A percentile compares a stretch with the other conserved stretches of the same genome.
Conservation (phyloP, 2,797 vertebrate species). For the Myotis daubentonii region DNA sequence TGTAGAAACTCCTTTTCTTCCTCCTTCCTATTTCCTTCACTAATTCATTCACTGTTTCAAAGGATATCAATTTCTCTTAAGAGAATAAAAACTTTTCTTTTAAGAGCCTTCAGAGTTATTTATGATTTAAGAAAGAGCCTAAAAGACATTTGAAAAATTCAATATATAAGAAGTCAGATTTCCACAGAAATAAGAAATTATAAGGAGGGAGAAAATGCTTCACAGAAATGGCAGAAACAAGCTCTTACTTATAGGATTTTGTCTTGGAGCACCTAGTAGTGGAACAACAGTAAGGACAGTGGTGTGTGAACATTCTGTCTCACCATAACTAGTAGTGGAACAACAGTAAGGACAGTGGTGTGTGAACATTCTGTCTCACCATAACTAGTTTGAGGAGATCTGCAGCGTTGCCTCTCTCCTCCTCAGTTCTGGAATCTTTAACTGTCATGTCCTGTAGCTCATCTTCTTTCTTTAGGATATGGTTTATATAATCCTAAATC, state of each 20-base stretch:
- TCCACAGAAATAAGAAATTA: not conserved
- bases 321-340: slow-evolving; percentile 84
- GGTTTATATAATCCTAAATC: slow-evolving; percentile 90
- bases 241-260: not conserved
- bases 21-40: not conserved
- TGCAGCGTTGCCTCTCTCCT: slow-evolving; percentile 86
- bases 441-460: slow-evolving; percentile 86
- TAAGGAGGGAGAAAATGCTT: not conserved
- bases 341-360: rapidly evolving
- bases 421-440: slow-evolving; percentile 89
- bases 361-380: slow-evolving; percentile 80
- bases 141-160: slow-evolving; percentile 15
- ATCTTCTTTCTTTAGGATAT: slow-evolving; percentile 88
- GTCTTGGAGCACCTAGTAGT: too few relatives aligned
- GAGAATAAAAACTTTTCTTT: not conserved
- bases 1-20: slow-evolving; percentile 11
- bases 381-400: slow-evolving; percentile 87
- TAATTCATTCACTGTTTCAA: not conserved
- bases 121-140: not conserved
- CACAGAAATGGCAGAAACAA: not conserved
- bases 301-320: slow-evolving; percentile 42
- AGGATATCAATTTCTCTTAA: slow-evolving; percentile 4
- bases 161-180: not conserved
- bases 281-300: not conserved
- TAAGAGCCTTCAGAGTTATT: slow-evolving; percentile 4